A percentile compares a stretch with the other conserved stretches of the same genome.
These are phyloP conservation scores for Philopotamus ludificatus DNA, from an alignment of 1,140 invertebrate genomes.

Conservation along the genomic window DNA sequence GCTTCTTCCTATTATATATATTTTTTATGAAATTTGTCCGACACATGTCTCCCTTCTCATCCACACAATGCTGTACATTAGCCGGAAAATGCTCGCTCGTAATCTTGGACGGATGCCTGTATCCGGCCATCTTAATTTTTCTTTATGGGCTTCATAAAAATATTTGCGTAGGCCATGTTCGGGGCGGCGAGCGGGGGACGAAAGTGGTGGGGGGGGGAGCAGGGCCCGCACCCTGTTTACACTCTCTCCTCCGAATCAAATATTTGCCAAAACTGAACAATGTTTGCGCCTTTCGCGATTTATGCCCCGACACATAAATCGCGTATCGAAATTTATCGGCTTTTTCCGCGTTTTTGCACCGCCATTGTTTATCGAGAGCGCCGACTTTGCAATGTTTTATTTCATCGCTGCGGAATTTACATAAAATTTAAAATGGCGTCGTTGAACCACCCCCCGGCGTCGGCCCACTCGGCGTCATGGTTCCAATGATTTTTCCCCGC, in stretches of 20 bases:
- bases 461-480: background rate
- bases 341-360: conserved; percentile 18
- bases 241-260: conserved; percentile 33
- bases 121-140: background rate
- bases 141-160: conserved; percentile 2
- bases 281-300: conserved; percentile 35
- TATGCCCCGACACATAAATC: conserved; percentile 40
- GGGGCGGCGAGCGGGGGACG: conserved; percentile 1
- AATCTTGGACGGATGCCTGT: background rate
- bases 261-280: conserved; percentile 39
- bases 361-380: conserved; percentile 3
- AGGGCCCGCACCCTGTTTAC: conserved; percentile 2
- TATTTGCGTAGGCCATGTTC: background rate
- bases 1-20: background rate
- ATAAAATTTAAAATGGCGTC: conserved; percentile 2
- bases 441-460: background rate
- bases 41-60: background rate
- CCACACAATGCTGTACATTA: background rate
- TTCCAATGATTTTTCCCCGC: background rate
- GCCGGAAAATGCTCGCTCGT: background rate
- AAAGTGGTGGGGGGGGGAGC: conserved; percentile 20
- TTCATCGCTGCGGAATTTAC: conserved; percentile 6
- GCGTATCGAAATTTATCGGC: conserved; percentile 38
- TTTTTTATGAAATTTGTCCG: no score
- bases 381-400: background rate